Percentiles rank a stretch among this genome's conserved stretches.
These are phyloP conservation scores for Halcyon smyrnensis DNA, from an alignment of 2,797 vertebrate species.

Conservation along the genomic window DNA sequence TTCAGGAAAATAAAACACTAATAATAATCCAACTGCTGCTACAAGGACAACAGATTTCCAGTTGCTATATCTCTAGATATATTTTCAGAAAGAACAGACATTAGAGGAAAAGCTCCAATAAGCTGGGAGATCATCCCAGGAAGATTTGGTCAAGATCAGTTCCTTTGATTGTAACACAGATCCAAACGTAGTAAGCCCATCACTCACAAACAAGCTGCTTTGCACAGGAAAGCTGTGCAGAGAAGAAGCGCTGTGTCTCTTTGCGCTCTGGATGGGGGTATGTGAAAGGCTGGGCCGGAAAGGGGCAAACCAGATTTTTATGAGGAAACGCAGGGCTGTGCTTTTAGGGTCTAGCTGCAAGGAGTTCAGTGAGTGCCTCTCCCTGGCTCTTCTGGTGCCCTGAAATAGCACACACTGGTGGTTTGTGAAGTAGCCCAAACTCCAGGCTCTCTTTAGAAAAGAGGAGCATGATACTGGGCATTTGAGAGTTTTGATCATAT, in stretches of 20 bases:
- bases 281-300: neutral
- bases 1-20: constrained; percentile 21
- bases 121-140: neutral
- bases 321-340: neutral
- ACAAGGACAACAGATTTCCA: constrained; percentile 13
- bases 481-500: neutral
- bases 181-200: neutral
- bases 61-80: neutral
- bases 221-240: neutral
- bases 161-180: neutral
- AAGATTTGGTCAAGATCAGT: neutral
- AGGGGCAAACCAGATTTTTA: neutral
- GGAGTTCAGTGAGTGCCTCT: accelerated
- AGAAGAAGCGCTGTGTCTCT: neutral
- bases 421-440: neutral
- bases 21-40: neutral
- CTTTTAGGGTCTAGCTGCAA: neutral
- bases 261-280: neutral
- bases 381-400: neutral
- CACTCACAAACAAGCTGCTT: neutral
- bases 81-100: neutral
- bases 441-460: neutral
- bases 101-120: neutral
- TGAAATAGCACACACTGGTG: neutral
- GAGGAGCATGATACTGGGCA: neutral